These are phyloP conservation scores for Plusia festucae DNA, from an alignment of 2,888 invertebrate genomes.

Conservation along the genomic window DNA sequence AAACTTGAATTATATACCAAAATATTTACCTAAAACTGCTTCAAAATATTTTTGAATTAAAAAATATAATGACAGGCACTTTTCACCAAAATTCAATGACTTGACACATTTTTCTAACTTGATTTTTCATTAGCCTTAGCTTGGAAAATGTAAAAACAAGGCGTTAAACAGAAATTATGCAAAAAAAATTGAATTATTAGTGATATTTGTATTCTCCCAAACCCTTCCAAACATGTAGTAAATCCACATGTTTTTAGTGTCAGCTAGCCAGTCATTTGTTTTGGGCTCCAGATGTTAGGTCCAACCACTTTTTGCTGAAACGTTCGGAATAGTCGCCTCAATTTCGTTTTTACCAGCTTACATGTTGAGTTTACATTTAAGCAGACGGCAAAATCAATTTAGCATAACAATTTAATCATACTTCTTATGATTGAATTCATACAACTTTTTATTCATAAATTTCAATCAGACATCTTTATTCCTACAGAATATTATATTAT, in stretches of 20 bases:
- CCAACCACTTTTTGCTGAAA: background rate
- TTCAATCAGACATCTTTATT: background rate
- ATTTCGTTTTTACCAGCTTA: background rate
- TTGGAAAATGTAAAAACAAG: too few relatives aligned
- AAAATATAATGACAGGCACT: background rate
- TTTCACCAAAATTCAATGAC: background rate
- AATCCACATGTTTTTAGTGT: slow-evolving; percentile 3
- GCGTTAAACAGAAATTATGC: background rate
- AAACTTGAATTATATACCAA: background rate
- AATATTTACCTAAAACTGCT: background rate
- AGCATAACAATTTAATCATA: background rate
- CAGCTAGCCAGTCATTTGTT: background rate
- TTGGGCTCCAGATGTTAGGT: background rate
- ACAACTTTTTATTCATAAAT: background rate
- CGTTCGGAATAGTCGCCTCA: background rate
- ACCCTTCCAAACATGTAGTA: background rate
- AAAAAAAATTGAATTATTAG: too few relatives aligned
- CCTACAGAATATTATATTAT: too few relatives aligned
- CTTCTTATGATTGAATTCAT: background rate
- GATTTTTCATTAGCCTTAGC: background rate
- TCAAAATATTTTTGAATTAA: background rate
- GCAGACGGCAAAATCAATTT: background rate
- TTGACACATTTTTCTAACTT: background rate
- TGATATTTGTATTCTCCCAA: background rate
- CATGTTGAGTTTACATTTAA: background rate